These are phyloP conservation scores for Magallana gigas DNA, from an alignment of 1,140 invertebrate genomes.

Conservation along the genomic window DNA sequence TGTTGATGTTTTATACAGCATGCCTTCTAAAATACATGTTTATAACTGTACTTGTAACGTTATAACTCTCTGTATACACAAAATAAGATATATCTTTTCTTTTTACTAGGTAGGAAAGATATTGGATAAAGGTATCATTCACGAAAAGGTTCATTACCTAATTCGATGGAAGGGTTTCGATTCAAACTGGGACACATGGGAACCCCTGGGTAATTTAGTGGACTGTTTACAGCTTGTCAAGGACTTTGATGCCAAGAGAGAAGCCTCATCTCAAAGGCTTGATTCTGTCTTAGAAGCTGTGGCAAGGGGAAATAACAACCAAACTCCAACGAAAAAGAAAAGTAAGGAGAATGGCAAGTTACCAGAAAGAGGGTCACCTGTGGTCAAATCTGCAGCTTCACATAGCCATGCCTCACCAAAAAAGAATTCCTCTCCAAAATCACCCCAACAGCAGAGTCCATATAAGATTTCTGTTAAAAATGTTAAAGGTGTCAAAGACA, in stretches of 20 bases:
- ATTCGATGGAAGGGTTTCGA: constrained; percentile 70
- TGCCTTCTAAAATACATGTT: no score
- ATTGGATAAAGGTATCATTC: constrained; percentile 56
- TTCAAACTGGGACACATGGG: constrained; percentile 70
- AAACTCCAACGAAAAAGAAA: constrained; percentile 16
- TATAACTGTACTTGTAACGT: no score
- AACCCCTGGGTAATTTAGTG: constrained; percentile 65
- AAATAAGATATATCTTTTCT: not conserved
- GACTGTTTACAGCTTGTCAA: constrained; percentile 60
- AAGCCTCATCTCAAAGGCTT: not conserved
- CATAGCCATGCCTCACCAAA: not conserved
- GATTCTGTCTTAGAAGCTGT: not conserved
- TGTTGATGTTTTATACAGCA: no score
- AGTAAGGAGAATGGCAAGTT: constrained; percentile 10
- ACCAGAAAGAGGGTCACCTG: not conserved
- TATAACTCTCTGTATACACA: no score
- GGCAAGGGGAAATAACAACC: not conserved
- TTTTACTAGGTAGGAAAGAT: constrained; percentile 66
- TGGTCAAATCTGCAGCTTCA: not conserved
- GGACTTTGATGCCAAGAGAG: constrained; percentile 60
- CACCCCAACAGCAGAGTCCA: not conserved
- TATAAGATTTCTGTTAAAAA: constrained; percentile 8
- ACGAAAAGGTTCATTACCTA: constrained; percentile 62
- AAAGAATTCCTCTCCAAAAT: not conserved
- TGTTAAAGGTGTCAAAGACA: constrained; percentile 2